Evolutionary conservation across 2,113 vertebrate genomes (phyloP), one percentile per base, ranked within the genome.

Genomic region (Erpornis zantholeuca): DNA sequence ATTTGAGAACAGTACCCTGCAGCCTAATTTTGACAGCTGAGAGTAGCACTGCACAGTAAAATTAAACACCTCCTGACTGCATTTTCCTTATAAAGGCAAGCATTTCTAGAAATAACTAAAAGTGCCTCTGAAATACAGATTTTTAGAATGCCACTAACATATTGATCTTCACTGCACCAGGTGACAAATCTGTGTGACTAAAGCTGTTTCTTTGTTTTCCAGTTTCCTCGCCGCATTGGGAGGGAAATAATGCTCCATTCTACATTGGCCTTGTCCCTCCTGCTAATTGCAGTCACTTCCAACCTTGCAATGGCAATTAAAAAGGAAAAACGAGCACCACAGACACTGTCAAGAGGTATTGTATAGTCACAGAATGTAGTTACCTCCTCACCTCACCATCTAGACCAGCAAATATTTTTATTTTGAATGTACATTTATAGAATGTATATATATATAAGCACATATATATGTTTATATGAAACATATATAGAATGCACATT

Each of bases 341-440:
- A 98, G 92, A 98, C 97, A 10, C 88, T 98, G 27, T 98, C 98
- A 45, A 97, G 98, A 98, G 98, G 98, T 98, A 95, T 5, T n/a
- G 36, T 76, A 10, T 49, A 69, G 49, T 88, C 50, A n/a, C 31
- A 84, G 57, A 47, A 36, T 35, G 38, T 82, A 79, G 38, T 65
- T 76, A 82, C 24, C 10, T 83, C 31, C 42, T 89, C 18, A 63
- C 19, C n/a, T 56, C 63, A n/a, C 19, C 6, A 6, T 28, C 18
- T 9, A 70, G 29, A 13, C 11, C 40, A 40, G 33, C 6, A 86
- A 60, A 47, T 33, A 1, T 24, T 73, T 89, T 79, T 47, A 29
- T 73, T 82, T 81, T 76, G n/a, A 80, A 57, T n/a, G 20, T 6
- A 40, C 3, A 31, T 33, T 16, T 38, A 42, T 18, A 31, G 60